Conservation (phyloP, 1,140 invertebrate genomes). For the Caerostris extrusa region DNA sequence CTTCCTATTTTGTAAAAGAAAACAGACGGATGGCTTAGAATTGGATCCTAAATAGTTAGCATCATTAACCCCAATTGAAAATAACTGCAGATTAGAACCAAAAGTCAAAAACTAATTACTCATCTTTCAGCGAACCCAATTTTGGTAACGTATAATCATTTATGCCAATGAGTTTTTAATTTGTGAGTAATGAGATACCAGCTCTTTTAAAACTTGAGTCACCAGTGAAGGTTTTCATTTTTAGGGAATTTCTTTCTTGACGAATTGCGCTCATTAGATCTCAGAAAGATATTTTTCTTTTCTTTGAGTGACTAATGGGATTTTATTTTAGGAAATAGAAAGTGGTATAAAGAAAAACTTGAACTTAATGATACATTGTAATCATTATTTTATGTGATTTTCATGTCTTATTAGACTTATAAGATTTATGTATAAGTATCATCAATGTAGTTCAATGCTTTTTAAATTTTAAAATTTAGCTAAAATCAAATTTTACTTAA, state of each 20-base stretch:
- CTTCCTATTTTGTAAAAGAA: not conserved
- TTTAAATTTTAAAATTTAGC: too few species aligned
- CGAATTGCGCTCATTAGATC: conserved; percentile 5
- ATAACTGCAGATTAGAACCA: not conserved
- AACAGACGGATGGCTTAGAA: not conserved
- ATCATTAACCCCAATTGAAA: conserved; percentile 37
- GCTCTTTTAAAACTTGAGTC: not conserved
- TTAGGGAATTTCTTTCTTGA: not conserved
- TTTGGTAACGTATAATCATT: conserved; percentile 29
- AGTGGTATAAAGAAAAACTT: too few species aligned
- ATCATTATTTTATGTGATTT: too few species aligned
- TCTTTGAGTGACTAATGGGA: not conserved
- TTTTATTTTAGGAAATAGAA: not conserved
- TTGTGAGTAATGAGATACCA: conserved; percentile 32
- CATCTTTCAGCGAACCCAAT: conserved; percentile 10
- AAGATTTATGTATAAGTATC: too few species aligned
- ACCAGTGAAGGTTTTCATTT: not conserved
- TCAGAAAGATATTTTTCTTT: not conserved
- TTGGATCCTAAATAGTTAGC: not conserved
- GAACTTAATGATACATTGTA: too few species aligned
- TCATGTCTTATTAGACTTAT: too few species aligned
- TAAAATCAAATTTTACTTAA: too few species aligned
- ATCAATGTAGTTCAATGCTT: too few species aligned
- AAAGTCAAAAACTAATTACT: conserved; percentile 38
- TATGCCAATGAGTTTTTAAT: conserved; percentile 38